Base-by-base conservation (phyloP, 2,797 vertebrate species). In the Chloroceryle inda region DNA sequence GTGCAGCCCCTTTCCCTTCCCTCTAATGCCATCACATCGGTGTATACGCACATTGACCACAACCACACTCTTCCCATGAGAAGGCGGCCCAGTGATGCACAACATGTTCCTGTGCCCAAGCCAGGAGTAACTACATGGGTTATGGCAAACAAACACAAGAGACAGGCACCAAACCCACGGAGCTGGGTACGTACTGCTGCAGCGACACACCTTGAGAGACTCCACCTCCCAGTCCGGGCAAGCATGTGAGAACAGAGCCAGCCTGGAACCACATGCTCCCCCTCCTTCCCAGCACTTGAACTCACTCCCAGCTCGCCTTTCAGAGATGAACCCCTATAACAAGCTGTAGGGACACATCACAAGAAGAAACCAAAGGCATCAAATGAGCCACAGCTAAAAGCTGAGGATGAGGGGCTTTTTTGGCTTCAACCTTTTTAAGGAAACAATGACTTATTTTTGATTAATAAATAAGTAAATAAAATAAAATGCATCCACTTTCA, bases 31-130 rank as follows among this genome's bases (percentile, higher is more conserved):
- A 7, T 47, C 76, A 72, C 1, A 2, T 3, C 0, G 0, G 14
- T 0, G 0, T 12, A 17, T 44, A n/a, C 0, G 0, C 2, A 1
- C 3, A 2, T 12, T 59, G 63, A 53, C 22, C 31, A 24, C 38
- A 42, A 55, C 15, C 67, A 20, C 0, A 0, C 37, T 77, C 53
- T 31, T 68, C 45, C n/a, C 31, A 61, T 0, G 0, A 58, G 64
- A 78, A 3, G 62, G 75, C 49, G 33, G 44, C 8, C 1, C 68
- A 55, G 42, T 1, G 50, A 58, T 4, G 42, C 9, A 35, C 16
- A 27, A 12, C 55, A 5, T 7, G 55, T 38, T 78, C 66, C 79
- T 56, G 16, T 0, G 0, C 79, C 76, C 35, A 18, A 81, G 33
- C 52, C 38, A 66, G 62, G 11, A 53, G 50, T 18, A 89, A n/a